Percentiles rank a stretch among this genome's conserved stretches.
Conservation (phyloP, 2,113 vertebrate genomes). For the Accipiter virgatus region DNA sequence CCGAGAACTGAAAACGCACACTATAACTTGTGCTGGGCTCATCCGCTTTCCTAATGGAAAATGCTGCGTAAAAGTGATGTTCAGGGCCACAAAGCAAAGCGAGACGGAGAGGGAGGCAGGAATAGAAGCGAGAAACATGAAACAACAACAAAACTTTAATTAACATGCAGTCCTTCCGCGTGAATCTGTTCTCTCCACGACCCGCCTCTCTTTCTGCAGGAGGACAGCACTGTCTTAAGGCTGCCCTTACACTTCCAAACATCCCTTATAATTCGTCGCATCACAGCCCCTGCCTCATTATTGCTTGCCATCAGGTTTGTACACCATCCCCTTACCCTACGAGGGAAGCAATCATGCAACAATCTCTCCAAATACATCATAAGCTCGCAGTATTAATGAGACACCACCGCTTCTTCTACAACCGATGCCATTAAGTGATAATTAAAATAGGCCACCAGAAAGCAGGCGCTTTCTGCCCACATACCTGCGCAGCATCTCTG, state of each 20-base stretch:
- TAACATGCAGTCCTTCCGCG: accelerated
- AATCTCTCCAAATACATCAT: not conserved
- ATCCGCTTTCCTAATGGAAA: not conserved
- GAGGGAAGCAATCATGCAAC: not conserved
- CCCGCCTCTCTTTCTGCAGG: not conserved
- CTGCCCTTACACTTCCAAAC: not conserved
- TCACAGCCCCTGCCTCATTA: not conserved
- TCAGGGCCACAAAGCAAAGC: not conserved
- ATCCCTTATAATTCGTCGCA: accelerated
- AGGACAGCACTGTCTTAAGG: not conserved
- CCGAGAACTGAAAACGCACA: not conserved
- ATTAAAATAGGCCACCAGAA: not conserved
- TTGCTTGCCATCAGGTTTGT: not conserved
- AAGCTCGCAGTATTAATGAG: accelerated
- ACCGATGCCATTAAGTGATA: accelerated
- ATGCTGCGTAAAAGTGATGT: not conserved
- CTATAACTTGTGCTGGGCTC: not conserved
- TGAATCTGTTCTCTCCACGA: not conserved
- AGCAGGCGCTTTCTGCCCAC: not conserved
- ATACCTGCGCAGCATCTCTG: accelerated
- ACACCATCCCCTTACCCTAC: too few relatives aligned
- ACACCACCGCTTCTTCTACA: not conserved
- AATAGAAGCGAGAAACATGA: not conserved
- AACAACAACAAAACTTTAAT: not conserved
- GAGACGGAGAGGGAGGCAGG: not conserved